Base-by-base conservation (phyloP, 1,140 invertebrate genomes). In the Plodia interpunctella region DNA sequence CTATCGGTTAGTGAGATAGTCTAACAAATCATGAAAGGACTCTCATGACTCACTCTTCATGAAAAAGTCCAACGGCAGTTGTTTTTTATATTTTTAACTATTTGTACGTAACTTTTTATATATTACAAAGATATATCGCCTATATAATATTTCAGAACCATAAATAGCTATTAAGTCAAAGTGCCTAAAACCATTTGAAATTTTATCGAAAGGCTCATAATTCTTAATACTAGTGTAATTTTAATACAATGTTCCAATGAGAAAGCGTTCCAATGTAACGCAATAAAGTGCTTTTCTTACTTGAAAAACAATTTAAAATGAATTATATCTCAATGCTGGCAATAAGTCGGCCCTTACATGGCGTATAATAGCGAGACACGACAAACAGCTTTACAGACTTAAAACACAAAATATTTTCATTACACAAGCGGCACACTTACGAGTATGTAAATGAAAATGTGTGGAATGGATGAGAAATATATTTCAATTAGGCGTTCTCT, bases 341-440 rank as follows among this genome's bases (percentile, higher is more conserved):
- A 83, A 76, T 87, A 89, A 89, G 83, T 87, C 78, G 65, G 68
- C 76, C 78, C 72, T 80, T 89, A 89, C 87, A 85, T 84, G 73
- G 67, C 83, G 84, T 84, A 89, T 87, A 89, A 89, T 89, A 76
- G 84, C 87, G 85, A 85, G 80, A 89, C 84, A 83, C 84, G 83
- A 87, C 87, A 89, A 89, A 86, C 86, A 88, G 83, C 84, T 89
- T 87, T 87, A 89, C 38, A 44, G n/a, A 44, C 2, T 15, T 44
- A 44, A 44, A 44, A 44, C 38, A 10, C 2, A 15, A 44, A 44
- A 44, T 44, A 15, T 15, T 17, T 3, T 9, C 9, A 13, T 1
- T 17, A 44, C 6, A 44, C 2, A 44, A 44, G n/a, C 8, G 13
- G 4, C 38, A 15, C n/a, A 11, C 10, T 44, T 32, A 28, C 3